Evolutionary conservation across 2,113 vertebrate species (phyloP), one percentile per base, ranked within the genome.

Genomic region (Pterophyllum scalare): DNA sequence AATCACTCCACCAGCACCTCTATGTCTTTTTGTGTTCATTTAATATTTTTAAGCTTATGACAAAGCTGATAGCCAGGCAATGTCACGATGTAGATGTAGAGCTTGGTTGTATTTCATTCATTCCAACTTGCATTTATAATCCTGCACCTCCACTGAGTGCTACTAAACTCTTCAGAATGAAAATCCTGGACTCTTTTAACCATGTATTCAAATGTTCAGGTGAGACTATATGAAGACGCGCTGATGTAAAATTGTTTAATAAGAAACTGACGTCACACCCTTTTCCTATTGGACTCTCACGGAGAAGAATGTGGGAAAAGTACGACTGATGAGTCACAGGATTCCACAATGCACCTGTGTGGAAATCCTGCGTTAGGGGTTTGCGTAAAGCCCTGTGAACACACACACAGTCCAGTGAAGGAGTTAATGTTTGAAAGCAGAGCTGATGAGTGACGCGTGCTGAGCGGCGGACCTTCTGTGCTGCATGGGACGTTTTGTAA

Each of bases 291-390:
- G 52, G 20, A n/a, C 3, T 49, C 57, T 49, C 33, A 15, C 7
- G 15, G 38, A 9, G 24, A 54, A 43, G 64, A 79, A 64, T 46
- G 31, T 65, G 15, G 80, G 77, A 33, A 83, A 70, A 65, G 38
- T 75, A 77, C 70, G 26, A 77, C 0, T 54, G 31, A 58, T 79
- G 86, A 83, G 14, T 83, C 76, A 89, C 43, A 20, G 43, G 7
- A 9, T 7, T 22, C 3, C 38, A 54, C n/a, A 74, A 31, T n/a
- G 5, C 57, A 3, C 10, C 35, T 52, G 20, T 80, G 79, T 67
- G 70, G 74, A 77, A 81, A 87, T 17, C 31, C 13, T 8, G 3
- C n/a, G 79, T 26, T 62, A 49, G 43, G 22, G 65, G 43, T 52
- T 57, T 31, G 22, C 49, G 56, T 28, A 59, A 80, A 76, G 59